phyloP scores from a whole-genome alignment of 2,113 vertebrate genomes.

The Bambusicola thoracicus region DNA sequence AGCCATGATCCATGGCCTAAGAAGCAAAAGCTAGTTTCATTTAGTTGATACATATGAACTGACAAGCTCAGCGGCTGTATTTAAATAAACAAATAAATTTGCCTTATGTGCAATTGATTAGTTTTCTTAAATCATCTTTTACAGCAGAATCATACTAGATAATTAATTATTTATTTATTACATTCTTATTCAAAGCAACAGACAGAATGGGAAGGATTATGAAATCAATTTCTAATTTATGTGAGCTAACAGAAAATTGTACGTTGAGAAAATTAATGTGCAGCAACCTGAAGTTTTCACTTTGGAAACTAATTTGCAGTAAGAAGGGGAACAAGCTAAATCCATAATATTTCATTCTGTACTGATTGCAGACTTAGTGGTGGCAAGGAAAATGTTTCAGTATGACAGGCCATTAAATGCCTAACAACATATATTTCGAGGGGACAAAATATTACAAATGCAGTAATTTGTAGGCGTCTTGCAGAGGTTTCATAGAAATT shows the following conservation, averaged over 20 bases:
- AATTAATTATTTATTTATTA: not conserved
- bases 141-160: not conserved
- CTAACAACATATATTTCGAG: not conserved
- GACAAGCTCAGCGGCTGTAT: not conserved
- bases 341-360: not conserved
- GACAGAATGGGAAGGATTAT: not conserved
- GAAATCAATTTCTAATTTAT: not conserved
- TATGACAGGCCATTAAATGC: not conserved
- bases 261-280: not conserved
- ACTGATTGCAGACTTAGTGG: not conserved
- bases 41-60: not conserved
- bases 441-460: not conserved
- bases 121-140: slow-evolving; percentile 1
- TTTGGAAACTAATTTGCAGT: not conserved
- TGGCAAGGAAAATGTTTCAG: not conserved
- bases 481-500: not conserved
- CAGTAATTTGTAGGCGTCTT: not conserved
- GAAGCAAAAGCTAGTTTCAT: slow-evolving; percentile 3
- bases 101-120: not conserved
- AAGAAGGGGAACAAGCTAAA: not conserved
- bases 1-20: not conserved
- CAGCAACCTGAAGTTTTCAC: not conserved
- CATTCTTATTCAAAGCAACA: not conserved
- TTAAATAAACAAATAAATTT: not conserved
- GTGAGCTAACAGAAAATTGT: not conserved